Evolutionary conservation across 92 coral and sea anemone genomes (phyloP), one percentile per base, ranked within the genome.

Genomic region (Porites divaricata): DNA sequence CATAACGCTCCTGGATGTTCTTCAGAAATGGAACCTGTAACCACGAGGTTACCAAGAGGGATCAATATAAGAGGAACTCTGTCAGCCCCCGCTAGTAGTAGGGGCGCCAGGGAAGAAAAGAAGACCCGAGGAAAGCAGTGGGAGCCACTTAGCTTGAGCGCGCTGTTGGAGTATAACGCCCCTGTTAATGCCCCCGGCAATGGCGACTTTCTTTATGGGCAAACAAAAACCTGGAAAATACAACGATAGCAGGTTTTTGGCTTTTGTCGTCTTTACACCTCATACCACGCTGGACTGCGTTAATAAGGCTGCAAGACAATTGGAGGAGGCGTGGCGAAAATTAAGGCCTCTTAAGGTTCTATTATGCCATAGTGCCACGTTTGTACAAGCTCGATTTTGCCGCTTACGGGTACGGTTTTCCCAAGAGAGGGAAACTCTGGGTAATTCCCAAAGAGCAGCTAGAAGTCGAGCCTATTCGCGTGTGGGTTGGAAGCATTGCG

Each of bases 131-230:
- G 66, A 7, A 92, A 78, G 41, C 48, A 62, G 2, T 96, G 98
- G 98, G 96, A 96, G 68, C 98, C 98, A 7, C 86, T 96, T 1
- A 96, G 98, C 63, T 54, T 96, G 73, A 83, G 86, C 66, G 98
- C 98, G 3, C 67, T 96, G 70, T 67, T 94, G 54, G 98, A 96
- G 35, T 95, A 94, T 66, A 94, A 87, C 58, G 70, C 79, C 7
- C 85, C 92, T 26, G 79, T 87, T 10, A 67, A 61, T 4, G 93
- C 89, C 25, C 88, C 90, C 28, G 93, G 98, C 9, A 62, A 77
- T 20, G 95, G 93, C 6, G 87, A 85, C 22, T 94, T 89, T 68
- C 81, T 88, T 10, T 84, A 78, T 35, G 95, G 98, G 22, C 83
- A 83, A 63, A 28, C 90, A 14, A 92, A 80, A 74, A 88, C 78